A percentile compares a stretch with the other conserved stretches of the same genome.
Evolutionary conservation across 2,113 vertebrate genomes (phyloP).

Genomic region (Salvator merianae): DNA sequence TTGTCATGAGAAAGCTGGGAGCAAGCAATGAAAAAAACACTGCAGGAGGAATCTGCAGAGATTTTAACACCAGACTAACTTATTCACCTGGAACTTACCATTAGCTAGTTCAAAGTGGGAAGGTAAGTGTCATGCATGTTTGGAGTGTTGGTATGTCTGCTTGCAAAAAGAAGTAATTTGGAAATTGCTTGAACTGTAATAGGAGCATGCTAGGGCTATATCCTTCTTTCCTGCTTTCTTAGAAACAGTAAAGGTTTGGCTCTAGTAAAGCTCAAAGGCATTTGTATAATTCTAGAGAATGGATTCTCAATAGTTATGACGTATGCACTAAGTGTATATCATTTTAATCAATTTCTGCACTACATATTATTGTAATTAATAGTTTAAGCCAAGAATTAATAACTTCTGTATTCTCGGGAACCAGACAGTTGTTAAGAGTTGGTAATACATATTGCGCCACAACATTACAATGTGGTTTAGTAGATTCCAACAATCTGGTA

Average conservation of each 20-base stretch:
- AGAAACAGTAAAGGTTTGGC: not conserved
- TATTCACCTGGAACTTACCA: slow-evolving; percentile 22
- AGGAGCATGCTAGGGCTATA: not conserved
- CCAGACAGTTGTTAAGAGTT: not conserved
- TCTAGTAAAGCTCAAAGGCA: not conserved
- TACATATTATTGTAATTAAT: not conserved
- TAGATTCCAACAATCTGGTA: not conserved
- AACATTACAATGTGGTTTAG: not conserved
- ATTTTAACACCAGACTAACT: slow-evolving; percentile 61
- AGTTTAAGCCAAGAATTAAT: not conserved
- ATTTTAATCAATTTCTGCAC: not conserved
- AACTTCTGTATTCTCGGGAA: not conserved
- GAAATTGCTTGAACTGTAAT: not conserved
- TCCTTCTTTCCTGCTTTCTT: not conserved
- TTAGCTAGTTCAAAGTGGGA: slow-evolving; percentile 24
- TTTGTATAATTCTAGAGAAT: slow-evolving; percentile 4
- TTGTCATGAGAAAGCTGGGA: slow-evolving; percentile 30
- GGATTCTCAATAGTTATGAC: not conserved
- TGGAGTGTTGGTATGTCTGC: slow-evolving; percentile 22
- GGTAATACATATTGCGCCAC: not conserved
- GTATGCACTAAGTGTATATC: not conserved
- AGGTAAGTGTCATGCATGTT: slow-evolving; percentile 67
- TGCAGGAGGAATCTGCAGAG: slow-evolving; percentile 8
- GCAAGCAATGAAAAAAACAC: not conserved
- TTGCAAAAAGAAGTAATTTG: slow-evolving; percentile 27